Evolutionary conservation across 2,888 invertebrate species (phyloP).

Genomic region (Trisateles emortualis): DNA sequence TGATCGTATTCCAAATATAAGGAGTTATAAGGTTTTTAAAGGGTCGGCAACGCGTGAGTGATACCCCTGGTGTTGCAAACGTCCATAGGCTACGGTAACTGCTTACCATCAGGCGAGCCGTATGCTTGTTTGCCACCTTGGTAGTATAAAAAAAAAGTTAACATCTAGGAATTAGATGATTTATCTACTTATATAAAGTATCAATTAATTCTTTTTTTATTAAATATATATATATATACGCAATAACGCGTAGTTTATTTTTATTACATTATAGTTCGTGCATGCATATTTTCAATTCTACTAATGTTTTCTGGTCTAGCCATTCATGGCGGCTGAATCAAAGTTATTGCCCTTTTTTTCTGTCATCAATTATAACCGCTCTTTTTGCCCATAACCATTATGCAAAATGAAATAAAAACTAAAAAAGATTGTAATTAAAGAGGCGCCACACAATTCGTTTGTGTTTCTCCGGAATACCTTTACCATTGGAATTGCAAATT

Average conservation of each 20-base stretch:
- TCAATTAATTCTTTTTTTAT: not conserved
- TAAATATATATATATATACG: constrained; percentile 4
- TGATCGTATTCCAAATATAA: not conserved
- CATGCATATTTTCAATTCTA: constrained; percentile 36
- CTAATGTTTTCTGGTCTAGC: constrained; percentile 37
- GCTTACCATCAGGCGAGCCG: too few relatives aligned
- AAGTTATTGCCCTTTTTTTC: constrained; percentile 52
- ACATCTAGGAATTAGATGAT: not conserved
- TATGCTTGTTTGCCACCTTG: too few relatives aligned
- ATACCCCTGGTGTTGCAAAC: too few relatives aligned
- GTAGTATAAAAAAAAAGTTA: too few relatives aligned
- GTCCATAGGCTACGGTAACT: too few relatives aligned
- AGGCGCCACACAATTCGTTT: constrained; percentile 51
- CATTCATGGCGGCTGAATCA: constrained; percentile 50
- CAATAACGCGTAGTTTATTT: constrained; percentile 1
- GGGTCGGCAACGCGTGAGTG: too few relatives aligned
- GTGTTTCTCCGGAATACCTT: constrained; percentile 62
- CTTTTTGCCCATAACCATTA: constrained; percentile 59
- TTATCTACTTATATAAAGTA: not conserved
- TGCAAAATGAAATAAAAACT: constrained; percentile 59
- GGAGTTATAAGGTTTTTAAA: too few relatives aligned
- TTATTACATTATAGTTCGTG: constrained; percentile 32
- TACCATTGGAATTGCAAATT: constrained; percentile 54
- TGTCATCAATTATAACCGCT: constrained; percentile 24
- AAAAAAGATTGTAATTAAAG: constrained; percentile 56